These are phyloP conservation scores for Procapra przewalskii DNA, from an alignment of 2,113 vertebrate species.

Conservation along the genomic window DNA sequence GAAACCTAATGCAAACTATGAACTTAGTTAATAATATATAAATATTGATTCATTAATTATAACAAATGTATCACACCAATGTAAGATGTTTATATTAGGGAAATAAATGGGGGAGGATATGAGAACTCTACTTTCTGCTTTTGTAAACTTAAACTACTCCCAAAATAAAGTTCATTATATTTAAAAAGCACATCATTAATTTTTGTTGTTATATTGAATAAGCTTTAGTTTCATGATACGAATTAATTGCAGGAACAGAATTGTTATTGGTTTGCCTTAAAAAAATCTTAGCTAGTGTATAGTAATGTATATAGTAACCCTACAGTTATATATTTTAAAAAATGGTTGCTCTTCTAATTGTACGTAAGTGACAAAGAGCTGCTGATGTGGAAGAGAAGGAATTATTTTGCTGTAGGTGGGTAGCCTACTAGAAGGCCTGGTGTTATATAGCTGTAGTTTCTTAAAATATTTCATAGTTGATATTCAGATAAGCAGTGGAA, in stretches of 20 bases:
- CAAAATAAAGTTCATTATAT: background rate
- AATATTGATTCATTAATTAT: too few species aligned
- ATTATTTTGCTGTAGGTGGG: background rate
- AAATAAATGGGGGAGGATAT: too few species aligned
- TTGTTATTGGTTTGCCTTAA: background rate
- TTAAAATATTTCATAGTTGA: background rate
- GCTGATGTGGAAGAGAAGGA: background rate
- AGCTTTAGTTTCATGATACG: background rate
- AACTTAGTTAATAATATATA: too few species aligned
- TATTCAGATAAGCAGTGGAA: background rate
- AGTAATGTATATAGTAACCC: background rate
- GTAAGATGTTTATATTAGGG: too few species aligned
- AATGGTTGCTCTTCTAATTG: background rate
- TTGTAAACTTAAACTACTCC: background rate
- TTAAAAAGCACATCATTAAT: background rate
- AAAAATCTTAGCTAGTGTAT: background rate
- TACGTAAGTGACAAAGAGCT: background rate
- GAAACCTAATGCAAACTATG: too few species aligned
- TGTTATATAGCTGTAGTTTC: background rate
- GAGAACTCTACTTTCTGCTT: background rate
- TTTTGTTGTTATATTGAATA: background rate
- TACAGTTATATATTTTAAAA: background rate
- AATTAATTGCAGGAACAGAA: constrained; percentile 2
- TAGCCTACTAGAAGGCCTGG: background rate
- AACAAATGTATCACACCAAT: too few species aligned